Conservation (phyloP, 2,888 invertebrate species). For the Idaea straminata region DNA sequence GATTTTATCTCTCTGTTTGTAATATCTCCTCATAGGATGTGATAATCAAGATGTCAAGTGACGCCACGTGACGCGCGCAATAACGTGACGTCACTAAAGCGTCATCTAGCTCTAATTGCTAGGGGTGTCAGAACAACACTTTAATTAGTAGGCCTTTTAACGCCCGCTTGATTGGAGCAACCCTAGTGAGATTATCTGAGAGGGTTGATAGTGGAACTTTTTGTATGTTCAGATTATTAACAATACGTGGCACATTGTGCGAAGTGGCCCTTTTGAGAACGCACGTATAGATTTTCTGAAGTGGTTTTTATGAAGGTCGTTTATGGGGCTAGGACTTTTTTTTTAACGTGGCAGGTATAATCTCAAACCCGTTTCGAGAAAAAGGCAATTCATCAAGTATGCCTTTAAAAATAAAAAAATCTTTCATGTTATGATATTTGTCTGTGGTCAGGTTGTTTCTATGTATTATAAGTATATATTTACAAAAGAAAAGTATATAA, state of each 20-base stretch:
- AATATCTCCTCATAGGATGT: background rate
- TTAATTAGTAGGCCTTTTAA: slow-evolving; percentile 23
- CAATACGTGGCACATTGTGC: background rate
- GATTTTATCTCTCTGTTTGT: background rate
- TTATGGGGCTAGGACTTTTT: too few species aligned
- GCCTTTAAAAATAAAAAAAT: too few species aligned
- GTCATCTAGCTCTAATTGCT: slow-evolving; percentile 12
- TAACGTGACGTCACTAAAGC: slow-evolving; percentile 6
- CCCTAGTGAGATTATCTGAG: slow-evolving; percentile 10
- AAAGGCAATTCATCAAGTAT: too few species aligned
- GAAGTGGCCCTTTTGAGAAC: background rate
- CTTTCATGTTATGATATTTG: too few species aligned
- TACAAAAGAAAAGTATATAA: too few species aligned
- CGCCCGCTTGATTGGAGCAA: slow-evolving; percentile 12
- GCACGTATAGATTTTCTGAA: too few species aligned
- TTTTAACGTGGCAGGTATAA: too few species aligned
- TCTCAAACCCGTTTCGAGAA: too few species aligned
- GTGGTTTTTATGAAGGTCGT: too few species aligned
- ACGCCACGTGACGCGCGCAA: background rate
- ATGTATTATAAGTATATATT: too few species aligned
- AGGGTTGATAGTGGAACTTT: background rate
- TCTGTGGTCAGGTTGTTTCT: too few species aligned
- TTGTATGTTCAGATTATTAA: background rate
- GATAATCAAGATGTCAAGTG: background rate
- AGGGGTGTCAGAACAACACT: slow-evolving; percentile 21